phyloP scores from a whole-genome alignment of 2,797 vertebrate genomes.

The Apogon talboti region DNA sequence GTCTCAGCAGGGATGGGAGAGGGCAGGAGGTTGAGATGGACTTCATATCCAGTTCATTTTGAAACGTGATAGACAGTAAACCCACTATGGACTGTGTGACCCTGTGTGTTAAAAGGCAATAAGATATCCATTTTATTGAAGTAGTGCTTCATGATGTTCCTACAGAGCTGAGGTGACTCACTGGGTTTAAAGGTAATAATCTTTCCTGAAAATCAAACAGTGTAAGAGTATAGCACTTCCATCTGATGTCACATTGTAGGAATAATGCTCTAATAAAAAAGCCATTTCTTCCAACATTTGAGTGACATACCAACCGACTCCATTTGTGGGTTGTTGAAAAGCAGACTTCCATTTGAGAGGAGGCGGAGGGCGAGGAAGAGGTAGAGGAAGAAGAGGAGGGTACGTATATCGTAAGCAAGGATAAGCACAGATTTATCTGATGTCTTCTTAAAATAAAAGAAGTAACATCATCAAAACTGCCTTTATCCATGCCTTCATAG shows the following conservation, averaged over 20 bases:
- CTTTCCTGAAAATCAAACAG: conserved; percentile 65
- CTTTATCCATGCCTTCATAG: conserved; percentile 86
- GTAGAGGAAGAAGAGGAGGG: conserved; percentile 76
- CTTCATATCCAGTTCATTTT: conserved; percentile 78
- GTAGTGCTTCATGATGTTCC: conserved; percentile 53
- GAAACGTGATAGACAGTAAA: conserved; percentile 71
- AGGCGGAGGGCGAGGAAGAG: conserved; percentile 71
- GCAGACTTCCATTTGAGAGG: conserved; percentile 73
- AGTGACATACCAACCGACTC: conserved; percentile 71
- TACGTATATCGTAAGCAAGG: conserved; percentile 84
- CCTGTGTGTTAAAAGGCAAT: conserved; percentile 67
- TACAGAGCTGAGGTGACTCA: conserved; percentile 38
- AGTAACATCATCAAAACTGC: conserved; percentile 92
- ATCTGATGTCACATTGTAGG: conserved; percentile 38
- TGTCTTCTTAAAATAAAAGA: conserved; percentile 90
- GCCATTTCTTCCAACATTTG: conserved; percentile 53
- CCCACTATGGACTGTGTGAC: conserved; percentile 53
- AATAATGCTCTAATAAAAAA: conserved; percentile 41
- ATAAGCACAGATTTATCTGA: conserved; percentile 92
- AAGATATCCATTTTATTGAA: conserved; percentile 67
- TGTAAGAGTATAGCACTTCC: conserved; percentile 55
- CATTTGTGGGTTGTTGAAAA: conserved; percentile 68
- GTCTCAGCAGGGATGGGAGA: conserved; percentile 49
- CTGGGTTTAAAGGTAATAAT: conserved; percentile 46
- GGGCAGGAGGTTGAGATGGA: conserved; percentile 62